phyloP scores from a whole-genome alignment of 2,888 invertebrate genomes.

The Bembecia ichneumoniformis region DNA sequence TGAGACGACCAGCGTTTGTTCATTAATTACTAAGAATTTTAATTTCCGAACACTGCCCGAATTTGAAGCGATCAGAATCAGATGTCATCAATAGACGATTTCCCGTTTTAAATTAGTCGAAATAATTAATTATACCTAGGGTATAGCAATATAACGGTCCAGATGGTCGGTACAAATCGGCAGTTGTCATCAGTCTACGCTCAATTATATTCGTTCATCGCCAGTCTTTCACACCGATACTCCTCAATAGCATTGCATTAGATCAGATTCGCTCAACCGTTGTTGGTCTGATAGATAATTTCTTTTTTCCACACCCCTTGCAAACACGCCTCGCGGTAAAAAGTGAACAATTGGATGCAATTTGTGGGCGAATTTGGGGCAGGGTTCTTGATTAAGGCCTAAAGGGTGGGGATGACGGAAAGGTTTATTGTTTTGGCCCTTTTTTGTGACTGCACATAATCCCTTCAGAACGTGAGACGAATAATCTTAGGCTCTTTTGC shows the following conservation, averaged over 20 bases:
- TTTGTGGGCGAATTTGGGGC: conserved; percentile 68
- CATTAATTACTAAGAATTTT: too few relatives aligned
- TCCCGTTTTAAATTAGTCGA: too few relatives aligned
- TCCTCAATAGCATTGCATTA: conserved; percentile 46
- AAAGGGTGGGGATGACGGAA: conserved; percentile 34
- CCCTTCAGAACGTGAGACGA: conserved; percentile 34
- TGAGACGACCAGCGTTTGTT: too few relatives aligned
- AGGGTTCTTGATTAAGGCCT: conserved; percentile 56
- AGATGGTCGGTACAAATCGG: conserved; percentile 15
- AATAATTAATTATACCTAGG: too few relatives aligned
- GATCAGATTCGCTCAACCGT: conserved; percentile 40
- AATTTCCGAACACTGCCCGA: too few relatives aligned
- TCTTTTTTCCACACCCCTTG: conserved; percentile 45
- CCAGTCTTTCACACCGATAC: conserved; percentile 49
- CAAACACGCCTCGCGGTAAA: conserved; percentile 54
- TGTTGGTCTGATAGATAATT: conserved; percentile 36
- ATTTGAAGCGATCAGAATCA: too few relatives aligned
- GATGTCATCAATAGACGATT: too few relatives aligned
- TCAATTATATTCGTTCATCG: conserved; percentile 34
- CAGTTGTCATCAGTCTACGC: conserved; percentile 21
- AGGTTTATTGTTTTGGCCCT: conserved; percentile 54
- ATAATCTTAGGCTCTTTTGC: conserved; percentile 31
- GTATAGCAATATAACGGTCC: conserved; percentile 10
- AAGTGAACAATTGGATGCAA: conserved; percentile 72
- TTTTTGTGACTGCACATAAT: conserved; percentile 40